phyloP scores from a whole-genome alignment of 1,140 invertebrate genomes.

The Drosophila arawakana region DNA sequence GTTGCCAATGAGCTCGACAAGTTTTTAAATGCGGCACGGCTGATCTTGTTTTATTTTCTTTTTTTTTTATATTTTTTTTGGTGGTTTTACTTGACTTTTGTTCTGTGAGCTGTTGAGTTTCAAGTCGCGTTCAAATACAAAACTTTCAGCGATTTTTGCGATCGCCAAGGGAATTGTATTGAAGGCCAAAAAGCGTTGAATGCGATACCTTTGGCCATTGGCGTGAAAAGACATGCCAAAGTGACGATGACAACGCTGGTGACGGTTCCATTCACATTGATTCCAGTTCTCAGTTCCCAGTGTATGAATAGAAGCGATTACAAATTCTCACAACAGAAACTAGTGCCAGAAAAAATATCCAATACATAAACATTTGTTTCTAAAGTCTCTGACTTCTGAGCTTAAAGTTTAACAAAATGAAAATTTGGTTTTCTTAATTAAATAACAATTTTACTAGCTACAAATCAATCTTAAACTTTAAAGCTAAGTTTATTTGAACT shows the following conservation, averaged over 20 bases:
- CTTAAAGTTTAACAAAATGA: too few relatives aligned
- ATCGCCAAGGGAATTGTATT: constrained; percentile 61
- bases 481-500: too few relatives aligned
- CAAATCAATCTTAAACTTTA: too few relatives aligned
- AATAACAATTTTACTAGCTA: too few relatives aligned
- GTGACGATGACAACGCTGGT: constrained; percentile 42
- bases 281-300: neutral
- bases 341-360: too few relatives aligned
- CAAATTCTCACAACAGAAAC: neutral
- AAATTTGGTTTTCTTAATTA: too few relatives aligned
- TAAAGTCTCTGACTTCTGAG: too few relatives aligned
- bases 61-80: neutral
- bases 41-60: constrained; percentile 34
- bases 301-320: neutral
- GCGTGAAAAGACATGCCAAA: constrained; percentile 72
- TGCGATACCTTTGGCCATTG: constrained; percentile 76
- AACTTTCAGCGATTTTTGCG: constrained; percentile 72
- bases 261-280: constrained; percentile 35
- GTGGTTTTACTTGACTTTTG: constrained; percentile 20
- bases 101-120: constrained; percentile 32
- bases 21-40: constrained; percentile 56
- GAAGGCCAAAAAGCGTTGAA: constrained; percentile 67
- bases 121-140: constrained; percentile 55
- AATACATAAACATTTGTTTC: too few relatives aligned
- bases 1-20: constrained; percentile 54